A percentile compares a stretch with the other conserved stretches of the same genome.
Evolutionary conservation across 2,797 vertebrate genomes (phyloP).

Genomic region (Acanthurus lineatus): DNA sequence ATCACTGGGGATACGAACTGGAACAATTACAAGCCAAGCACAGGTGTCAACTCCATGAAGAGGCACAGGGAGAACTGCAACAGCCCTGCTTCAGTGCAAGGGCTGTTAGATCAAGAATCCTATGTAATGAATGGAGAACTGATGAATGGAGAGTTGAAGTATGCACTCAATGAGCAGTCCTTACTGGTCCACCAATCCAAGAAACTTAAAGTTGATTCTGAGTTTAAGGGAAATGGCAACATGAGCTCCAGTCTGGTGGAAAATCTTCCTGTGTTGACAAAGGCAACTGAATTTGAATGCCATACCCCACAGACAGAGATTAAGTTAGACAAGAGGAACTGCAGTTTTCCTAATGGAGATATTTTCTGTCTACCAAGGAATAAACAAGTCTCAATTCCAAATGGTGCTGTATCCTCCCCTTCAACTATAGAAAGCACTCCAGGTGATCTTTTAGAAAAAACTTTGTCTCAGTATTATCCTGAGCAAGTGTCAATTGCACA

Average conservation of each 20-base stretch:
- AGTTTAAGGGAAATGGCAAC: conserved; percentile 83
- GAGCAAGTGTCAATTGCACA: conserved; percentile 91
- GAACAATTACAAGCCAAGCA: conserved; percentile 84
- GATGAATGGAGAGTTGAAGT: conserved; percentile 92
- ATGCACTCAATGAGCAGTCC: conserved; percentile 89
- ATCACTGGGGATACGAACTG: conserved; percentile 88
- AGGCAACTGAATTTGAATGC: conserved; percentile 80
- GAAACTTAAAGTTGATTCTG: conserved; percentile 88
- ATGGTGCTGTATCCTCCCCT: conserved; percentile 93
- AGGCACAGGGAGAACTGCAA: conserved; percentile 83
- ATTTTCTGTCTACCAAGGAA: conserved; percentile 88
- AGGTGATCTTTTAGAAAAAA: conserved; percentile 93
- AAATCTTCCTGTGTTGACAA: conserved; percentile 80
- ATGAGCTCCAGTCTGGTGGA: conserved; percentile 78
- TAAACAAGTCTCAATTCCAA: conserved; percentile 90
- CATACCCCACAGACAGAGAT: conserved; percentile 83
- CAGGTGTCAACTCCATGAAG: conserved; percentile 85
- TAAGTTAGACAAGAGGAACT: conserved; percentile 84
- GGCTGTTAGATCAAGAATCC: conserved; percentile 84
- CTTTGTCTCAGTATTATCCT: conserved; percentile 93
- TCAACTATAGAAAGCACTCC: conserved; percentile 90
- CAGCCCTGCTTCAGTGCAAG: conserved; percentile 84
- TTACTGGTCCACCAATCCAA: conserved; percentile 88
- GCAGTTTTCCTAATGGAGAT: conserved; percentile 88
- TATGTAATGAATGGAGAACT: conserved; percentile 92